Base-by-base conservation (phyloP, 2,797 vertebrate genomes). In the Peromyscus attwateri region DNA sequence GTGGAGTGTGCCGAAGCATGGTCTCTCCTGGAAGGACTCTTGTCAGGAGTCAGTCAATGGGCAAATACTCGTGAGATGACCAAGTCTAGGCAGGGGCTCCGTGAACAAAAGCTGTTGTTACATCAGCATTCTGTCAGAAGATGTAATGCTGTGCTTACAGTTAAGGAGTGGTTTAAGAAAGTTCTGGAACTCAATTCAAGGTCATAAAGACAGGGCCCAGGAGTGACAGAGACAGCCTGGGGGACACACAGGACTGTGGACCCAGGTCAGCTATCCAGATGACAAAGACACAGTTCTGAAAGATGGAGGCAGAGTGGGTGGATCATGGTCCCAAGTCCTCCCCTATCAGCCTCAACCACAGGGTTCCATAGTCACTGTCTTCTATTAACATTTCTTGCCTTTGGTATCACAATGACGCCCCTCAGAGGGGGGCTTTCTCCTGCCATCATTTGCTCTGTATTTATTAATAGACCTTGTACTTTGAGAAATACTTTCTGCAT, bases 401-500 rank as follows among this genome's bases (percentile, higher is more conserved):
- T 46, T 84, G 83, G 23, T 71, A 76, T 62, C 40, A 43, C 13
- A 5, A 60, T 17, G 43, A 70, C n/a, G 17, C 43, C 7, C 62
- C 23, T 6, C 77, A 43, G 76, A 60, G 21, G 60, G 49, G 37
- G 13, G 92, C 68, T 91, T 52, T 49, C 87, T 81, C 52, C 87
- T 11, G 11, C 57, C 19, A 37, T 31, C 40, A 17, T 64, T 55
- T 88, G 6, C 55, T 95, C 57, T 87, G 2, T 73, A 66, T 46
- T 64, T 43, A 31, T 77, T 84, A 46, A 52, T 77, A 92, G 92
- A 93, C n/a, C 68, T 82, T 89, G 52, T 73, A 66, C 19, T 52
- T 2, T 43, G 89, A 87, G 87, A 95, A 89, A 93, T 75, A 46
- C 66, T 75, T 83, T 95, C 89, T 62, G 29, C 70, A 5, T 75